These are phyloP conservation scores for Lysandra coridon DNA, from an alignment of 2,888 invertebrate species.

Conservation along the genomic window DNA sequence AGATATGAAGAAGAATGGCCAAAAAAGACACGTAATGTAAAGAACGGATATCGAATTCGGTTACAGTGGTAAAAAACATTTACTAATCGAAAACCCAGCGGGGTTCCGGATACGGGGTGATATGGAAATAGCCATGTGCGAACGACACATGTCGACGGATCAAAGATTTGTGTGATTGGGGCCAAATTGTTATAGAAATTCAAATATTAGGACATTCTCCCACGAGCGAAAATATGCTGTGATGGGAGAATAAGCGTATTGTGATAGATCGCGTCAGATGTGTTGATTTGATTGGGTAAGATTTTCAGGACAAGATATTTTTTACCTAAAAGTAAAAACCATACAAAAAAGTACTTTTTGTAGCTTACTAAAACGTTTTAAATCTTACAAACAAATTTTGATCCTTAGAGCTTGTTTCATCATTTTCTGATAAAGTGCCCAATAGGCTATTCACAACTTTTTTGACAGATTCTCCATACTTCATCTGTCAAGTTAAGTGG, in stretches of 20 bases:
- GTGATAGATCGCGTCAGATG: no score
- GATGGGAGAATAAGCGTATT: neutral
- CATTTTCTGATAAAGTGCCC: no score
- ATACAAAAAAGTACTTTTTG: no score
- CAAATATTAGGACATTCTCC: neutral
- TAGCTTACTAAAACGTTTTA: no score
- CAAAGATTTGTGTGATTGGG: slow-evolving; percentile 13
- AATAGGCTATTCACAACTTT: no score
- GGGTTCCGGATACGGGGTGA: neutral
- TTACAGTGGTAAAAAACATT: neutral
- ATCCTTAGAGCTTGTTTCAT: no score
- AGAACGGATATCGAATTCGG: neutral
- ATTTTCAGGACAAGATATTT: no score
- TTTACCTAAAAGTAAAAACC: no score
- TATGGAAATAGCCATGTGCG: slow-evolving; percentile 17
- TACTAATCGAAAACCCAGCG: neutral
- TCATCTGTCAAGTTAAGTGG: no score
- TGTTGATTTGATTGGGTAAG: no score
- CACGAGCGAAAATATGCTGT: neutral
- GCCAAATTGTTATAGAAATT: slow-evolving; percentile 4
- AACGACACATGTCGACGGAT: slow-evolving; percentile 3
- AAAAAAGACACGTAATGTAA: neutral
- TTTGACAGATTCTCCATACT: no score
- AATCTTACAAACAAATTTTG: no score
- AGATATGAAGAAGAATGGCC: neutral